Evolutionary conservation across 35 echinoderm and acorn worm species (phyloP).

Genomic region (Strongylocentrotus purpuratus): DNA sequence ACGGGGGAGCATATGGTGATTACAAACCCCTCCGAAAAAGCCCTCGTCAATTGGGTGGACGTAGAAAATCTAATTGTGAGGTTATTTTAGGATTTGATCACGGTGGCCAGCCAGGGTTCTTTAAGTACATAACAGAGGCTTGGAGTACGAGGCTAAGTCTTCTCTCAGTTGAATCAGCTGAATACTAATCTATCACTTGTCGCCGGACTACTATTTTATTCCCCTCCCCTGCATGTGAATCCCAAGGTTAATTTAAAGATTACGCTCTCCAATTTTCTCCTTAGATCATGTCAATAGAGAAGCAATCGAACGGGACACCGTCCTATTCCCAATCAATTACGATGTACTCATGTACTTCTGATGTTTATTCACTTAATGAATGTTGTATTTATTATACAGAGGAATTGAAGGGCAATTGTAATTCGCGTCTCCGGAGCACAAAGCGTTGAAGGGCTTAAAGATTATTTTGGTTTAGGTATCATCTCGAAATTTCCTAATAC

Average conservation of each 20-base stretch:
- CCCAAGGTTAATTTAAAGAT: background rate
- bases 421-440: background rate
- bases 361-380: background rate
- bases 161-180: background rate
- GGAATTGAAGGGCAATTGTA: background rate
- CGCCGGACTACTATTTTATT: background rate
- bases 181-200: conserved; percentile 5
- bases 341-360: background rate
- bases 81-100: conserved; percentile 19
- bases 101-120: background rate
- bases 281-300: background rate
- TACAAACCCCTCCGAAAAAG: background rate
- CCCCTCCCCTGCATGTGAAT: background rate
- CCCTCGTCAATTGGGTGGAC: background rate
- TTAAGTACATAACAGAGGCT: background rate
- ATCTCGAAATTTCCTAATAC: too few relatives aligned
- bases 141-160: background rate
- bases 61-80: conserved; percentile 11
- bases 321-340: background rate
- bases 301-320: background rate
- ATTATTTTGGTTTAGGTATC: background rate
- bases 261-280: background rate
- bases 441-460: background rate
- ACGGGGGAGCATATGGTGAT: background rate
- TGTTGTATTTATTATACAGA: background rate